Conservation (phyloP, 2,797 vertebrate species). For the Synaphobranchus kaupii region DNA sequence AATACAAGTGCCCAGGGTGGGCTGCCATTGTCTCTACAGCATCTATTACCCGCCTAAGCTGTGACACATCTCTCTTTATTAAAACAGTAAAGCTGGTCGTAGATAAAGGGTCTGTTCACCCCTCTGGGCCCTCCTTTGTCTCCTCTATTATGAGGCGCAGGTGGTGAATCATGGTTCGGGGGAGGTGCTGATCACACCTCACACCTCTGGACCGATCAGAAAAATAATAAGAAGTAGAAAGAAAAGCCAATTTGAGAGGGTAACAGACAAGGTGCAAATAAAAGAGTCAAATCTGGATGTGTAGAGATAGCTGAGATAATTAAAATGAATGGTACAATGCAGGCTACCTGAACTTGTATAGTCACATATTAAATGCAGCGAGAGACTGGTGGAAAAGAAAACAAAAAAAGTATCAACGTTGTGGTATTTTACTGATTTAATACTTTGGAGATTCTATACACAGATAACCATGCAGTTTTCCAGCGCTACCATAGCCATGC, state of each 20-base stretch:
- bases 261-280: not conserved
- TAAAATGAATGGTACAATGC: not conserved
- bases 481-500: not conserved
- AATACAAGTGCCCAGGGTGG: not conserved
- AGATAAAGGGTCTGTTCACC: not conserved
- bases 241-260: not conserved
- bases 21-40: not conserved
- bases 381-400: not conserved
- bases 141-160: not conserved
- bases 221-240: not conserved
- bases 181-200: not conserved
- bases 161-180: not conserved
- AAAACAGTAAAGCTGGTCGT: not conserved
- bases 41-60: not conserved
- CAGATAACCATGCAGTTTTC: not conserved
- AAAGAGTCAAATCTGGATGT: not conserved
- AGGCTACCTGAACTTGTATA: slow-evolving; percentile 47
- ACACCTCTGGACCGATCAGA: not conserved
- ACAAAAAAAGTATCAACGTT: not conserved
- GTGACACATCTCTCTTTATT: slow-evolving; percentile 5
- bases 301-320: not conserved
- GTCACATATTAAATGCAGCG: slow-evolving; percentile 57
- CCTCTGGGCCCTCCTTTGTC: not conserved
- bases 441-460: not conserved
- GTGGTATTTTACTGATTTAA: not conserved